phyloP scores from a whole-genome alignment of 2,113 vertebrate genomes.

The Otis tarda region DNA sequence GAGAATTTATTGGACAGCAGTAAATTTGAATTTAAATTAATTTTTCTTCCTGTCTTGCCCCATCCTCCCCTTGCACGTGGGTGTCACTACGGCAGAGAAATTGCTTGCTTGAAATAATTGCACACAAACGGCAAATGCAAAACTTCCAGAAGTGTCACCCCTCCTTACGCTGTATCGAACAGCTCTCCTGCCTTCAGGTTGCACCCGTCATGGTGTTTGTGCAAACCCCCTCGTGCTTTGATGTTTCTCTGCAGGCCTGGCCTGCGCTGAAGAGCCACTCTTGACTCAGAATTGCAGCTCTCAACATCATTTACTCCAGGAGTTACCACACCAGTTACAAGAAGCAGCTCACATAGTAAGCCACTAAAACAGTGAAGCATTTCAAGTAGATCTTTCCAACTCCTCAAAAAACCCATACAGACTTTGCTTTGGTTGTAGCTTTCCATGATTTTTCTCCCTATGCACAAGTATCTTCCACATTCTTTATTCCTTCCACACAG shows the following conservation, averaged over 20 bases:
- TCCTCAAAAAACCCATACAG: not conserved
- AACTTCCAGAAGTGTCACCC: not conserved
- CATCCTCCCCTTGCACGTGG: not conserved
- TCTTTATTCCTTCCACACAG: not conserved
- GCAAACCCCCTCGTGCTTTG: not conserved
- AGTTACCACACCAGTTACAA: not conserved
- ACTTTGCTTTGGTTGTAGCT: not conserved
- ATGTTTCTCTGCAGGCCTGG: not conserved
- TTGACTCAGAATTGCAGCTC: not conserved
- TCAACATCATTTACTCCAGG: not conserved
- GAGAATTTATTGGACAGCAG: not conserved
- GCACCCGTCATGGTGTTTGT: not conserved
- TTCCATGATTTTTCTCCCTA: not conserved
- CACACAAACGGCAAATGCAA: not conserved
- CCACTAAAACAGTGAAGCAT: not conserved
- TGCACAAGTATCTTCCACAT: not conserved
- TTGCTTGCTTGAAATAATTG: not conserved
- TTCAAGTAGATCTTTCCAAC: not conserved
- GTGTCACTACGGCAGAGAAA: not conserved
- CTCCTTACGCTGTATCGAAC: accelerated
- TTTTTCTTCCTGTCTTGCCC: not conserved
- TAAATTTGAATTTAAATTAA: not conserved
- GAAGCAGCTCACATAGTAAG: not conserved
- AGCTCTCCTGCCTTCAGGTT: not conserved
- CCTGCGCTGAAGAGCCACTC: not conserved